A percentile compares a stretch with the other conserved stretches of the same genome.
Evolutionary conservation across 2,888 invertebrate genomes (phyloP).

Genomic region (Allophyes oxyacanthae): DNA sequence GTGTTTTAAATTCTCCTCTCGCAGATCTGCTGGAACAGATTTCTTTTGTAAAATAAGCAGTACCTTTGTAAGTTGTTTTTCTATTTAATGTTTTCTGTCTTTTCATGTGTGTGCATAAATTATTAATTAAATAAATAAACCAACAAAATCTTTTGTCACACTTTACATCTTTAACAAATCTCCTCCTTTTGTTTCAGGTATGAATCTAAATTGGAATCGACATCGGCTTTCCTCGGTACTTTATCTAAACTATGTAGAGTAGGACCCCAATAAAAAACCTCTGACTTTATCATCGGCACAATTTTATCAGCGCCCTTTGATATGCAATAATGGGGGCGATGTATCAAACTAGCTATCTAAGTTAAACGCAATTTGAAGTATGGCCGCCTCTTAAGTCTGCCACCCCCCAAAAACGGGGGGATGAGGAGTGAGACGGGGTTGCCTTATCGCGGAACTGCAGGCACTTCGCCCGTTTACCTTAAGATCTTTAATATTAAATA

Average conservation of each 20-base stretch:
- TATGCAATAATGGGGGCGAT: conserved; percentile 87
- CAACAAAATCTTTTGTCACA: conserved; percentile 1
- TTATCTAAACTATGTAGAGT: conserved; percentile 64
- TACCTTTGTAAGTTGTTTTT: too few species aligned
- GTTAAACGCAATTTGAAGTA: conserved; percentile 89
- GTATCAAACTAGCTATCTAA: conserved; percentile 88
- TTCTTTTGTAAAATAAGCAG: too few species aligned
- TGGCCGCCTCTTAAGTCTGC: conserved; percentile 84
- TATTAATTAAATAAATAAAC: too few species aligned
- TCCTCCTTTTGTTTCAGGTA: conserved; percentile 70
- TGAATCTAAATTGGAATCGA: conserved; percentile 50
- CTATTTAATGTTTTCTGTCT: too few species aligned
- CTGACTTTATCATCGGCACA: conserved; percentile 69
- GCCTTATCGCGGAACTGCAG: conserved; percentile 89
- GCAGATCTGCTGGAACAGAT: too few species aligned
- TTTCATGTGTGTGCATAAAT: too few species aligned
- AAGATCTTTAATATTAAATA: conserved; percentile 89
- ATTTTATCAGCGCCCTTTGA: conserved; percentile 83
- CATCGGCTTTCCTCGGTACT: conserved; percentile 50
- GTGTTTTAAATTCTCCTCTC: too few species aligned
- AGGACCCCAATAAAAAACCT: conserved; percentile 64
- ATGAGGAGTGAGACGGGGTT: conserved; percentile 61
- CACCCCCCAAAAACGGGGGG: conserved; percentile 78
- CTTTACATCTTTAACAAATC: conserved; percentile 24
- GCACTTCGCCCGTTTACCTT: conserved; percentile 87